phyloP scores from a whole-genome alignment of 2,888 invertebrate genomes.

The Netelia inedita region DNA sequence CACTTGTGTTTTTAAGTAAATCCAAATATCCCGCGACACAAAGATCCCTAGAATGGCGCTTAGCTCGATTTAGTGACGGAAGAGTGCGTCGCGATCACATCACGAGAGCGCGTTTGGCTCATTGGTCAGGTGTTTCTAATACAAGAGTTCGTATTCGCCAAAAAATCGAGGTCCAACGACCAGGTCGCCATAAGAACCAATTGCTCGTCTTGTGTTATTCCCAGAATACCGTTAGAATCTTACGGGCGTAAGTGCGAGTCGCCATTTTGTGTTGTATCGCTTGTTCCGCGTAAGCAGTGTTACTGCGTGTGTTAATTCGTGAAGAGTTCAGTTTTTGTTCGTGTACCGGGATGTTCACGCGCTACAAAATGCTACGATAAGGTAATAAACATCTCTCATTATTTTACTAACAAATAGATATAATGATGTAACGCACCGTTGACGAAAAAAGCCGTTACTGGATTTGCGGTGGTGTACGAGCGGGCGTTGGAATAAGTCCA shows the following conservation, averaged over 20 bases:
- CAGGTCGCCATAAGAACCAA: constrained; percentile 66
- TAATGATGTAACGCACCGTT: neutral
- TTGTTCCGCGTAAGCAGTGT: constrained; percentile 75
- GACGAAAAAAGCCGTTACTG: neutral
- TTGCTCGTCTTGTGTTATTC: constrained; percentile 60
- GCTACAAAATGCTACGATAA: constrained; percentile 72
- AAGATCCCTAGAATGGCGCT: constrained; percentile 17
- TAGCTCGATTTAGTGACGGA: neutral
- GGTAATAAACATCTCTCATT: constrained; percentile 55
- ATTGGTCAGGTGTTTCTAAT: constrained; percentile 12
- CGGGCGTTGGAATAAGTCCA: constrained; percentile 62
- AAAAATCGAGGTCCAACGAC: constrained; percentile 36
- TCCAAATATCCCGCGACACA: constrained; percentile 28
- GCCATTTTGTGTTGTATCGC: constrained; percentile 78
- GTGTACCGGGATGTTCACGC: constrained; percentile 69
- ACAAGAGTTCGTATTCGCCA: constrained; percentile 48
- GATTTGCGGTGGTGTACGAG: neutral
- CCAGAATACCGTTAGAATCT: constrained; percentile 70
- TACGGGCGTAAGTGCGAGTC: constrained; percentile 70
- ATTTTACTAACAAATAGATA: neutral
- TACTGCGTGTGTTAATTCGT: constrained; percentile 75
- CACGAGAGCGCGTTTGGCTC: constrained; percentile 7
- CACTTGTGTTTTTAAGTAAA: neutral
- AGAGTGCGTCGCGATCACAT: neutral
- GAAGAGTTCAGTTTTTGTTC: constrained; percentile 72